These are phyloP conservation scores for Hylaeus volcanicus DNA, from an alignment of 1,140 invertebrate species.

Conservation along the genomic window DNA sequence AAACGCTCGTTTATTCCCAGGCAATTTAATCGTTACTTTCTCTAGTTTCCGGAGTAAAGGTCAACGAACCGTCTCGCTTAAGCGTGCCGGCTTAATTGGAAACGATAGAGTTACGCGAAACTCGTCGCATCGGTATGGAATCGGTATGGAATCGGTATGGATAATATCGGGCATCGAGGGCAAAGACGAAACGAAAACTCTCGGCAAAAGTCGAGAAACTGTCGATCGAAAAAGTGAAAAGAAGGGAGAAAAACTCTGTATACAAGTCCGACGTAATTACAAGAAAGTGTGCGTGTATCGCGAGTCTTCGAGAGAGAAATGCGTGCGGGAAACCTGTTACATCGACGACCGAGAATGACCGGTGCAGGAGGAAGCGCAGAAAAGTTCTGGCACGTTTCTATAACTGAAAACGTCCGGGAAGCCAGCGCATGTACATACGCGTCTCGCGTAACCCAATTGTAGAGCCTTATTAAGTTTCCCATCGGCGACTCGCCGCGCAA, in stretches of 20 bases:
- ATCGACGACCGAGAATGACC: background rate
- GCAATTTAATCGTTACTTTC: conserved; percentile 21
- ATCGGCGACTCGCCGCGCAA: conserved; percentile 13
- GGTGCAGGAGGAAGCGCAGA: background rate
- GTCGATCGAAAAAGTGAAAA: no score
- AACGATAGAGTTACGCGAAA: background rate
- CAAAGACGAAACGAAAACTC: no score
- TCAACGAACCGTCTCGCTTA: conserved; percentile 28
- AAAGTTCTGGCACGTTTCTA: conserved; percentile 29
- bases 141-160: background rate
- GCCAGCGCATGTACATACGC: conserved; percentile 25
- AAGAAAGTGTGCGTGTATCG: background rate
- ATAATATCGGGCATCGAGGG: no score
- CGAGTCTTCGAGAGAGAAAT: no score
- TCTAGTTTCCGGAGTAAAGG: conserved; percentile 7
- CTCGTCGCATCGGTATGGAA: background rate
- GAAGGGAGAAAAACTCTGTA: no score
- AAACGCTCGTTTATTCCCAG: background rate
- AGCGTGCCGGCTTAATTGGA: conserved; percentile 20
- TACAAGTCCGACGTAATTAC: no score
- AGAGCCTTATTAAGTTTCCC: conserved; percentile 37
- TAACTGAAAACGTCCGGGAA: conserved; percentile 48
- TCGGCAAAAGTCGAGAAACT: no score
- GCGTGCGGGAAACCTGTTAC: no score
- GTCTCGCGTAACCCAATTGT: conserved; percentile 43